Base-by-base conservation (phyloP, 2,113 vertebrate genomes). In the Scomber japonicus region DNA sequence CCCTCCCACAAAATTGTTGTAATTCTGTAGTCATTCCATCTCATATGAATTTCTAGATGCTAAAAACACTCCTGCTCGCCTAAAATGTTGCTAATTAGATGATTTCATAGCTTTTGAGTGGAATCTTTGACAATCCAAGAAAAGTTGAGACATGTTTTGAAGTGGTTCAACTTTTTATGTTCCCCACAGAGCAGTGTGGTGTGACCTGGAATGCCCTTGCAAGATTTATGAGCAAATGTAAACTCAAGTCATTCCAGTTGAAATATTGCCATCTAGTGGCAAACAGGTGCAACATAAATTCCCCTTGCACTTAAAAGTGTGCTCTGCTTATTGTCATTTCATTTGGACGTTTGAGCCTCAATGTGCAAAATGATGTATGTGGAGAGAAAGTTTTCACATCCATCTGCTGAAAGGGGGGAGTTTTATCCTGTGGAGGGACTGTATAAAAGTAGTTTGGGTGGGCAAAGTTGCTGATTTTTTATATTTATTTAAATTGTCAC, bases 261-360 rank as follows among this genome's bases (percentile, higher is more conserved):
- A 56, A 86, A 66, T 64, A 73, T 35, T 72, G 81, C 91, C 91
- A 83, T 77, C 93, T 92, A 87, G 87, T 84, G 93, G 87, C 21
- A 5, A 53, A 75, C 1, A 19, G 11, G 12, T 56, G 49, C 11
- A 79, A 80, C 21, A n/a, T 44, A 17, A 66, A 71, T 11, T 31
- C 19, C 0, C 3, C 4, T 12, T 27, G 6, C 3, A 46, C 8
- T 53, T 21, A 49, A 12, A 40, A 50, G 51, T 24, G 63, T 30
- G 68, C 19, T 69, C 55, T 24, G 12, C 14, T 30, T 11, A 45
- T 30, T 17, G 73, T 10, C 35, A 6, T 30, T 30, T 60, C 17
- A 12, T 57, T 53, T 17, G 4, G 11, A 45, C 31, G 19, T 11
- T 51, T n/a, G 0, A 51, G 48, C 21, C 19, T 30, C 10, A 45